phyloP scores from a whole-genome alignment of 2,797 vertebrate species.

The Salarias fasciatus region DNA sequence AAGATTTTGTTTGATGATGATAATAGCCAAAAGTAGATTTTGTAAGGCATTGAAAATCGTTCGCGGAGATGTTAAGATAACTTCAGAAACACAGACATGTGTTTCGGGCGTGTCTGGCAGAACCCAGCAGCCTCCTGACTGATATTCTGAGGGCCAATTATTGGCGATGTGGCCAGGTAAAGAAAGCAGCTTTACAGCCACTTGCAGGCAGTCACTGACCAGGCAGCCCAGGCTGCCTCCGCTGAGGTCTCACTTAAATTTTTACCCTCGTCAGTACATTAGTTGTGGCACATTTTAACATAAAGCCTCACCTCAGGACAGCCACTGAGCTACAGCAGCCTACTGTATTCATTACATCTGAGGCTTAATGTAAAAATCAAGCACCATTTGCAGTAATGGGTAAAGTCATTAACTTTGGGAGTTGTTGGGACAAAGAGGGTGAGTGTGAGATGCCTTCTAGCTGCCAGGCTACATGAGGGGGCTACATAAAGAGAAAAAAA shows the following conservation, averaged over 20 bases:
- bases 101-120: constrained; percentile 62
- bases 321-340: constrained; percentile 60
- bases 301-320: constrained; percentile 73
- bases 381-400: constrained; percentile 82
- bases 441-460: constrained; percentile 77
- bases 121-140: constrained; percentile 64
- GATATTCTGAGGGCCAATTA: constrained; percentile 75
- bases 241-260: constrained; percentile 48
- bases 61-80: constrained; percentile 61
- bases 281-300: constrained; percentile 69
- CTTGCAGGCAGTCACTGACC: constrained; percentile 71
- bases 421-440: constrained; percentile 78
- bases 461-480: constrained; percentile 70
- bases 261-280: constrained; percentile 69
- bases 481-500: constrained; percentile 68
- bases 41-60: constrained; percentile 60
- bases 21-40: constrained; percentile 59
- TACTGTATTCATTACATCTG: constrained; percentile 81
- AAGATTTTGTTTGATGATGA: constrained; percentile 65
- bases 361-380: constrained; percentile 80
- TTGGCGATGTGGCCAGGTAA: constrained; percentile 74
- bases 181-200: constrained; percentile 73
- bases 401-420: constrained; percentile 85
- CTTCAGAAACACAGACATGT: constrained; percentile 57
- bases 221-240: constrained; percentile 64